These are phyloP conservation scores for Grantiella picta DNA, from an alignment of 2,113 vertebrate genomes.

Conservation along the genomic window DNA sequence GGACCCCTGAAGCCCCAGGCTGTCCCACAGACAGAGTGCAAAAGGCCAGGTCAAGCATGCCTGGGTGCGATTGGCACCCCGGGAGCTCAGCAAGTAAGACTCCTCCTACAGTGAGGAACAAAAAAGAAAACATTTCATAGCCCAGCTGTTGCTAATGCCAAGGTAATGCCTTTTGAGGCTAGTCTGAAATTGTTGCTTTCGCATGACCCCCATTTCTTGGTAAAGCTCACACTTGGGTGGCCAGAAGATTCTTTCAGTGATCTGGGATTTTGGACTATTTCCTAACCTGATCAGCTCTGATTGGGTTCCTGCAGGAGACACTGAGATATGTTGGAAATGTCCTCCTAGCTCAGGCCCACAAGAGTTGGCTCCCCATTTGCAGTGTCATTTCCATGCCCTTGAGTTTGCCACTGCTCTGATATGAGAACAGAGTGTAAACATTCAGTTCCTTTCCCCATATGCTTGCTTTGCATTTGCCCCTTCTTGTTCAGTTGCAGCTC, in stretches of 20 bases:
- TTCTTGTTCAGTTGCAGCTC: background rate
- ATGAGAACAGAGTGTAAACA: background rate
- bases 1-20: background rate
- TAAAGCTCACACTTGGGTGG: background rate
- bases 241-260: background rate
- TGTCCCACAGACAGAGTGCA: background rate
- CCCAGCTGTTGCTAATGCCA: background rate
- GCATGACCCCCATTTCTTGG: background rate
- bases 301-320: background rate
- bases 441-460: background rate
- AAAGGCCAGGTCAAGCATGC: slow-evolving; percentile 55
- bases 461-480: background rate
- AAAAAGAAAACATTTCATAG: background rate
- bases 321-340: background rate
- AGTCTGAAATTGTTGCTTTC: background rate
- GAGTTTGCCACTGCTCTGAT: background rate
- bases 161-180: background rate
- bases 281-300: background rate
- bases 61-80: slow-evolving; percentile 25
- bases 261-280: background rate
- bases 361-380: background rate
- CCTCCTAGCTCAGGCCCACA: background rate
- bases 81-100: slow-evolving; percentile 5
- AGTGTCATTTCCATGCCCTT: background rate
- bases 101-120: background rate